Evolutionary conservation across 2,797 vertebrate genomes (phyloP), one percentile per base, ranked within the genome.

Genomic region (Brachymystax lenok): DNA sequence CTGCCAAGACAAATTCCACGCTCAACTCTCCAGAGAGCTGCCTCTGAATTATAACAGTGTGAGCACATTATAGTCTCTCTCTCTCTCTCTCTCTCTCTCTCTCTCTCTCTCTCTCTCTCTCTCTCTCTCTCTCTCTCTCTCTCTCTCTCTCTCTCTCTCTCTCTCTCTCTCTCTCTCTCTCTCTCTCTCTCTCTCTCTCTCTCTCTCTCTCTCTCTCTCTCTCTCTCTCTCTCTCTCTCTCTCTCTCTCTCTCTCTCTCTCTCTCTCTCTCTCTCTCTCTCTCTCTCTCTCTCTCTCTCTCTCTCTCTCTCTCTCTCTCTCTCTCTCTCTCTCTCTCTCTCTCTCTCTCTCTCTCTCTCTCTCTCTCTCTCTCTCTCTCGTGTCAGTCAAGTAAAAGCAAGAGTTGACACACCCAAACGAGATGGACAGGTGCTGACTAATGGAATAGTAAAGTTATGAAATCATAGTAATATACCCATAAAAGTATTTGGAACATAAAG

Each of bases 11-110:
- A 64, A 28, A 30, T 35, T 72, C 30, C 69, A 69, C 67, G 35
- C 24, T 51, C 14, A 17, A 12, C 73, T 30, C 35, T 64, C 67
- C 5, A 59, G 24, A 51, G 72, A 74, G 72, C 72, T 79, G 67
- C 59, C 5, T 70, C 54, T 61, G 33, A 16, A 5, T 76, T 27
- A 61, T n/a, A 14, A n/a, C 19, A 33, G 10, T 35, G 21, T 40
- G 35, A 33, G 33, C 17, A 24, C 19, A 73, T 14, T 56, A 12
- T 21, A 54, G 24, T 66, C 50, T 51, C 5, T 35, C 5, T 73
- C 28, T 71, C 50, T 54, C 24, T 24, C 24, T 24, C 24, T 24
- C 24, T 24, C 24, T 24, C 24, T 24, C 24, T 24, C 24, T 24
- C 24, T 24, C 24, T 24, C 24, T 24, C 24, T 24, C 24, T 66